Evolutionary conservation across 2,113 vertebrate species (phyloP), one percentile per base, ranked within the genome.

Genomic region (Otis tarda): DNA sequence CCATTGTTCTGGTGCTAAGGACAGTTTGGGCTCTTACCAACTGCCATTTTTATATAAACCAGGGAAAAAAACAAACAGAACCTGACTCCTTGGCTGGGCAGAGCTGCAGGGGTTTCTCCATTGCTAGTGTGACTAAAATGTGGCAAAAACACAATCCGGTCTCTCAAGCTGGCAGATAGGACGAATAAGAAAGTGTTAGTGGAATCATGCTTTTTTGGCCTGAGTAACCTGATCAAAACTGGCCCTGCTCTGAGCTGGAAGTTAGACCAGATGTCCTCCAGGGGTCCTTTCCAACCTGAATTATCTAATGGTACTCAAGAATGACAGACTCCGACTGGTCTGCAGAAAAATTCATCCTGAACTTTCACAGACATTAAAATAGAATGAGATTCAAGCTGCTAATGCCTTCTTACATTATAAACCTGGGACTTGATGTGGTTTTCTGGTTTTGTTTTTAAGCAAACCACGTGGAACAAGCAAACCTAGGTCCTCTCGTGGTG

Each of bases 401-500:
- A n/a, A 60, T 47, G 60, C 30, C 20, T 81, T 88, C 86, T 63
- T 74, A 41, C 64, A 75, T 60, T 77, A 24, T 33, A 68, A 78
- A 15, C 27, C 37, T 8, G 8, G 43, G 27, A 39, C n/a, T 49
- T 11, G 2, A n/a, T 91, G 86, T 64, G 73, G 43, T 64, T 94
- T 94, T 74, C 83, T 74, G 63, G 69, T 41, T 85, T 84, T 69
- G 71, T 76, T 92, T 83, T 70, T 74, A 78, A 94, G 77, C 67
- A 52, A 70, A 60, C 18, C 28, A 27, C 6, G 6, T 53, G 45
- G 89, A 68, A 43, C 41, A 43, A 82, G 49, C 37, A 43, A 15
- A 55, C 25, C 15, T 17, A 33, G 69, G n/a, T 31, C 57, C 57
- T 68, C 12, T 64, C 39, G 27, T 28, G 16, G 33, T 33, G 25